These are phyloP conservation scores for Diuraphis noxia DNA, from an alignment of 1,140 invertebrate species.

Conservation along the genomic window DNA sequence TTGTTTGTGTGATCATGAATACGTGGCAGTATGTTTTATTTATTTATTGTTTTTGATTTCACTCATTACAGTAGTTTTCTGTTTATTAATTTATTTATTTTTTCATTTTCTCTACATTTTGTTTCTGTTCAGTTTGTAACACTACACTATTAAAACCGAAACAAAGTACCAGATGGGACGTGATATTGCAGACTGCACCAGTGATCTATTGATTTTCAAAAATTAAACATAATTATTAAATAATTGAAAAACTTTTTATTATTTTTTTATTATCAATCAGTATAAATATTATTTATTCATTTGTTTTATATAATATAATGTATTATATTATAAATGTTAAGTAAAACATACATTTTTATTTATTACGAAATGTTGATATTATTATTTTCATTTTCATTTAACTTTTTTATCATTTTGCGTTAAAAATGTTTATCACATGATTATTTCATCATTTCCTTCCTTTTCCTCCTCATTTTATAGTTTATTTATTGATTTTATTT, in stretches of 20 bases:
- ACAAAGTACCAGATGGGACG: slow-evolving; percentile 38
- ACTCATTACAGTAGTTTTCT: background rate
- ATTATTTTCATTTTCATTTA: background rate
- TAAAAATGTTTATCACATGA: background rate
- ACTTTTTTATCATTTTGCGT: slow-evolving; percentile 12
- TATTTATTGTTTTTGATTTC: background rate
- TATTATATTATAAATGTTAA: background rate
- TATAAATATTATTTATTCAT: slow-evolving; percentile 1
- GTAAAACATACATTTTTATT: background rate
- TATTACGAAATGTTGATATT: background rate
- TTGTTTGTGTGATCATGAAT: slow-evolving; percentile 46
- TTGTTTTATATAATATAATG: background rate
- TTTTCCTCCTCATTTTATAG: slow-evolving; percentile 4
- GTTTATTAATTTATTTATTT: slow-evolving; percentile 15
- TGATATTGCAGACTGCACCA: slow-evolving; percentile 36
- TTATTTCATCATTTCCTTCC: background rate
- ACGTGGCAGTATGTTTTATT: slow-evolving; percentile 26
- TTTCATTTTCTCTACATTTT: slow-evolving; percentile 18
- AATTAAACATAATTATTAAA: background rate
- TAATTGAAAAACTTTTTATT: background rate
- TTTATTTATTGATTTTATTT: slow-evolving; percentile 39
- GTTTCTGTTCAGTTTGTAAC: slow-evolving; percentile 29
- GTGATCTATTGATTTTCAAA: slow-evolving; percentile 14
- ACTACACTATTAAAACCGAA: slow-evolving; percentile 4
- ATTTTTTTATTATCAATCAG: background rate